These are phyloP conservation scores for Ficedula albicollis DNA, from an alignment of 2,797 vertebrate species.

Conservation along the genomic window DNA sequence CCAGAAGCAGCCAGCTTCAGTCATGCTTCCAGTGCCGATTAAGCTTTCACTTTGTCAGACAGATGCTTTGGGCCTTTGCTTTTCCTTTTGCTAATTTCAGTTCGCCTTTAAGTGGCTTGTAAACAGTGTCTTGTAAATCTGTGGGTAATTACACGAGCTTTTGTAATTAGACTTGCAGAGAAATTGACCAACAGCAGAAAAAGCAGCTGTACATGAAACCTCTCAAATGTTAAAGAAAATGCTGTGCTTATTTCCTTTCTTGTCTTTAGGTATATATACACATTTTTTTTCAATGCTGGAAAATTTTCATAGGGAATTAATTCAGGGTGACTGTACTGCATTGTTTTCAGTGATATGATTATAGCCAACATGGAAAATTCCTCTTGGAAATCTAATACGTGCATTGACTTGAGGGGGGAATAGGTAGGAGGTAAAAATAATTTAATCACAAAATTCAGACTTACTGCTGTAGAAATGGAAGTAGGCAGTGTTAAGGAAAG, in stretches of 20 bases:
- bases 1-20: background rate
- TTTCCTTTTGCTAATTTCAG: conserved; percentile 19
- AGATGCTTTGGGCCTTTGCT: conserved; percentile 15
- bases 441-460: background rate
- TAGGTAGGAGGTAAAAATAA: background rate
- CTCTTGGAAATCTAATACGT: background rate
- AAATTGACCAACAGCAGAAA: background rate
- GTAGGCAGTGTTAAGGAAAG: background rate
- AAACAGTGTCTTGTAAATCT: conserved; percentile 26
- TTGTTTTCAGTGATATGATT: background rate
- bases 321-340: background rate
- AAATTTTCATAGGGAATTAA: background rate
- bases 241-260: background rate
- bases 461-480: background rate
- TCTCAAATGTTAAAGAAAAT: background rate
- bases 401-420: background rate
- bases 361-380: background rate
- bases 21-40: background rate
- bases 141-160: background rate
- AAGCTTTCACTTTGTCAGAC: background rate
- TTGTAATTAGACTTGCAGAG: background rate
- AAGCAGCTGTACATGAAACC: background rate
- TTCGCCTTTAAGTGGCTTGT: background rate
- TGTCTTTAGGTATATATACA: background rate
- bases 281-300: background rate